Conservation (phyloP, 2,797 vertebrate species). For the Fringilla coelebs region DNA sequence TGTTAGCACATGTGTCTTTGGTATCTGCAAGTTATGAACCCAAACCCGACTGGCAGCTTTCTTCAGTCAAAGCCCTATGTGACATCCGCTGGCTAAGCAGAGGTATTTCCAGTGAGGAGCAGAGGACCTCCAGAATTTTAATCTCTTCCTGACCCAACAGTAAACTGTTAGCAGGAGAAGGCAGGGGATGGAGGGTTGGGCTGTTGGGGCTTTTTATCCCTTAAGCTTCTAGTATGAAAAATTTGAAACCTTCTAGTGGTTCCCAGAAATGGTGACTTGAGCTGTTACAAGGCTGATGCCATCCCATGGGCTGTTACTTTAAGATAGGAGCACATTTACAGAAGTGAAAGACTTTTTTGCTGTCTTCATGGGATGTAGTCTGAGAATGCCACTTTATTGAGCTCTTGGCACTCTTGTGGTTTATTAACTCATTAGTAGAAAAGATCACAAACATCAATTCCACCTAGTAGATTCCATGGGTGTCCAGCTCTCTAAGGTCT, state of each 20-base stretch:
- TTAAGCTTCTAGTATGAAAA: not conserved
- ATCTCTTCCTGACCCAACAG: not conserved
- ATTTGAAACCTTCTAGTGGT: not conserved
- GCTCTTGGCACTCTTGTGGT: slow-evolving; percentile 22
- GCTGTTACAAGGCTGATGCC: not conserved
- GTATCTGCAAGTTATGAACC: not conserved
- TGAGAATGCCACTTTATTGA: slow-evolving; percentile 42
- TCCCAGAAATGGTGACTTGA: not conserved
- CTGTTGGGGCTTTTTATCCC: not conserved
- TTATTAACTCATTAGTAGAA: slow-evolving; percentile 43
- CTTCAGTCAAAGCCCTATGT: not conserved
- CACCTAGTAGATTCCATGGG: not conserved
- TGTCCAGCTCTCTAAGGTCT: slow-evolving; percentile 18
- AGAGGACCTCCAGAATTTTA: not conserved
- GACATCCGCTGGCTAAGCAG: not conserved
- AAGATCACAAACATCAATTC: slow-evolving; percentile 40
- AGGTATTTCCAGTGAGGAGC: not conserved
- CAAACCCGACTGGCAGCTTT: not conserved
- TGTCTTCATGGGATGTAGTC: not conserved
- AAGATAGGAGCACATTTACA: not conserved
- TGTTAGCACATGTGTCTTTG: not conserved
- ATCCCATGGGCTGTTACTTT: not conserved
- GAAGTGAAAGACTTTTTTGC: not conserved
- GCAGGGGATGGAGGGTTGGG: not conserved
- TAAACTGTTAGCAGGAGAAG: not conserved